These are phyloP conservation scores for Ctenosaura bakeri DNA, from an alignment of 2,797 vertebrate species.

Conservation along the genomic window DNA sequence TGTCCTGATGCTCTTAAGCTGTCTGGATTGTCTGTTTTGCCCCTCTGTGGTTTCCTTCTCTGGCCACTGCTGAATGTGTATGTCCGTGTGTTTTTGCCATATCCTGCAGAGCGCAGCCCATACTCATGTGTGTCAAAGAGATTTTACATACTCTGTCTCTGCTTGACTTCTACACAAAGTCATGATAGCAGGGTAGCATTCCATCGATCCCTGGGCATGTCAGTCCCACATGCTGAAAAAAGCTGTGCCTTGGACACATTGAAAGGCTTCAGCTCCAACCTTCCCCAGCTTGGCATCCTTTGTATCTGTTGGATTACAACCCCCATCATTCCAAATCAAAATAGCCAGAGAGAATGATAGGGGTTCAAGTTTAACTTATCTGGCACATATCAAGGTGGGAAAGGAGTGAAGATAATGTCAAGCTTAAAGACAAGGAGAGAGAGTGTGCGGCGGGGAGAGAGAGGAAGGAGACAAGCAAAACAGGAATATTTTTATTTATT, in stretches of 20 bases:
- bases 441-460: not conserved
- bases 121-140: not conserved
- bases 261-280: not conserved
- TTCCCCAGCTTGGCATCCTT: not conserved
- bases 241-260: not conserved
- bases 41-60: not conserved
- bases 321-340: not conserved
- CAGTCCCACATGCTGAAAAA: not conserved
- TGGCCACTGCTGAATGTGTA: not conserved
- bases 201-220: not conserved
- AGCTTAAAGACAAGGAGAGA: not conserved
- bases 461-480: not conserved
- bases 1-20: not conserved
- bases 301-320: no score
- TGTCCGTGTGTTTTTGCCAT: not conserved
- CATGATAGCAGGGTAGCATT: not conserved
- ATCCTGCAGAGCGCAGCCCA: constrained; percentile 28
- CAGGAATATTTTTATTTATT: not conserved
- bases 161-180: not conserved
- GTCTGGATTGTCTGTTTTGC: not conserved
- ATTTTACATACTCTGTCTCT: not conserved
- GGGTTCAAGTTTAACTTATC: not conserved
- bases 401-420: not conserved
- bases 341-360: not conserved
- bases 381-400: not conserved